These are phyloP conservation scores for Parelbella ahira DNA, from an alignment of 2,888 invertebrate species.

Conservation along the genomic window DNA sequence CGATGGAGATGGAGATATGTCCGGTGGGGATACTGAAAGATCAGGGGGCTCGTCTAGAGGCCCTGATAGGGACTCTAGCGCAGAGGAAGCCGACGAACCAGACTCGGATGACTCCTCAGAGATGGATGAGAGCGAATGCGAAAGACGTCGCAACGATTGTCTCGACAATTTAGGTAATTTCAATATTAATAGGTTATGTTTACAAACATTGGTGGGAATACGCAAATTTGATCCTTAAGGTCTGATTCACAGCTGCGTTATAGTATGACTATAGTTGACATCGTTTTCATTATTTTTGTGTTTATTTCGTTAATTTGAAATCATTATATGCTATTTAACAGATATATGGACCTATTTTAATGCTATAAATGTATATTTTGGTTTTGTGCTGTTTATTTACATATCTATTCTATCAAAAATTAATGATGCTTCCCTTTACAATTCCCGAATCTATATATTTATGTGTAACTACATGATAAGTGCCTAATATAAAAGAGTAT, in stretches of 20 bases:
- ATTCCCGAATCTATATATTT: too few species aligned
- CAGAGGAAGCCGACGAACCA: conserved; percentile 89
- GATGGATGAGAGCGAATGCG: conserved; percentile 96
- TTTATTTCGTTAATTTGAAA: too few species aligned
- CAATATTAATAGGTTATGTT: conserved; percentile 79
- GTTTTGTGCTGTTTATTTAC: too few species aligned
- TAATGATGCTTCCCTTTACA: too few species aligned
- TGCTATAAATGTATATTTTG: too few species aligned
- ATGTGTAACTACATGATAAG: too few species aligned
- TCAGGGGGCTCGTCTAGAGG: conserved; percentile 84
- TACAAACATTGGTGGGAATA: conserved; percentile 57
- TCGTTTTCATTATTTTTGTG: too few species aligned
- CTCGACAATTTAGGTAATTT: conserved; percentile 89
- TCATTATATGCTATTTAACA: too few species aligned
- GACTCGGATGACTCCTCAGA: conserved; percentile 93
- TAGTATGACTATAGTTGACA: too few species aligned
- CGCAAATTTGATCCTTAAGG: conserved; percentile 29
- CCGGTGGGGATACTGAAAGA: conserved; percentile 85
- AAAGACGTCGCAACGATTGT: conserved; percentile 89
- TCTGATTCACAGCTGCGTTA: neutral
- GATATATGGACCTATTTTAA: too few species aligned
- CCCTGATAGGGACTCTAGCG: conserved; percentile 85
- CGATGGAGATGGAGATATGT: conserved; percentile 83
- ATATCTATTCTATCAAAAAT: too few species aligned
- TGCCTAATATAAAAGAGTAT: too few species aligned